Evolutionary conservation across 2,113 vertebrate species (phyloP).

Genomic region (Cololabis saira): DNA sequence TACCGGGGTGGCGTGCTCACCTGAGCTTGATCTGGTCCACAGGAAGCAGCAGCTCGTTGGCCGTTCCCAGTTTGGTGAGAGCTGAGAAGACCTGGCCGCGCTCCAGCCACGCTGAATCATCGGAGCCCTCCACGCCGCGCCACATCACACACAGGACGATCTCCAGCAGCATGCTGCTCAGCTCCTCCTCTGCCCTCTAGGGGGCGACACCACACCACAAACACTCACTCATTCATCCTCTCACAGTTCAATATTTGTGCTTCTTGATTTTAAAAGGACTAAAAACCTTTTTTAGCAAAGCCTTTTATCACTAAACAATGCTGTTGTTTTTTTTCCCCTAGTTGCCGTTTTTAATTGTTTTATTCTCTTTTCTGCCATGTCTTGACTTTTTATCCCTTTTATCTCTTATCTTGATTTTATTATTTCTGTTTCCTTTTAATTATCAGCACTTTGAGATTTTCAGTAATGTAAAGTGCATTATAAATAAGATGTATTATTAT

Average conservation of each 20-base stretch:
- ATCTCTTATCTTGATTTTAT: no score
- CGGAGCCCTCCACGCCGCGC: conserved; percentile 94
- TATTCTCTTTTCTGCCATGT: no score
- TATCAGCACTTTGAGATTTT: no score
- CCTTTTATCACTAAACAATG: no score
- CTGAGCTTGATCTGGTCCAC: conserved; percentile 94
- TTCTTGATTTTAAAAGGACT: no score
- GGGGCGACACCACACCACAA: conserved; percentile 7
- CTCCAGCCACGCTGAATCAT: conserved; percentile 91
- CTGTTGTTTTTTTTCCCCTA: no score
- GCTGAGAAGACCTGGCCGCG: conserved; percentile 97
- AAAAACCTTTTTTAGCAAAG: no score
- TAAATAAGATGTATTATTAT: no score
- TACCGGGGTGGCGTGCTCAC: conserved; percentile 68
- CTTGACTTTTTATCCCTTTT: no score
- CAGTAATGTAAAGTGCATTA: no score
- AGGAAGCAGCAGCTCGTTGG: conserved; percentile 89
- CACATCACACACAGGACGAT: conserved; percentile 91
- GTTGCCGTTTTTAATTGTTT: no score
- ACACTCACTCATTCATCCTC: neutral
- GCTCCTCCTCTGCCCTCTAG: conserved; percentile 88
- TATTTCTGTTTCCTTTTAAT: no score
- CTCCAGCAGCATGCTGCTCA: conserved; percentile 88
- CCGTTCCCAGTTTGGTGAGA: conserved; percentile 89
- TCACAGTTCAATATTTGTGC: neutral